A percentile compares a stretch with the other conserved stretches of the same genome.
phyloP scores from a whole-genome alignment of 1,140 invertebrate species.

The Drusus annulatus region DNA sequence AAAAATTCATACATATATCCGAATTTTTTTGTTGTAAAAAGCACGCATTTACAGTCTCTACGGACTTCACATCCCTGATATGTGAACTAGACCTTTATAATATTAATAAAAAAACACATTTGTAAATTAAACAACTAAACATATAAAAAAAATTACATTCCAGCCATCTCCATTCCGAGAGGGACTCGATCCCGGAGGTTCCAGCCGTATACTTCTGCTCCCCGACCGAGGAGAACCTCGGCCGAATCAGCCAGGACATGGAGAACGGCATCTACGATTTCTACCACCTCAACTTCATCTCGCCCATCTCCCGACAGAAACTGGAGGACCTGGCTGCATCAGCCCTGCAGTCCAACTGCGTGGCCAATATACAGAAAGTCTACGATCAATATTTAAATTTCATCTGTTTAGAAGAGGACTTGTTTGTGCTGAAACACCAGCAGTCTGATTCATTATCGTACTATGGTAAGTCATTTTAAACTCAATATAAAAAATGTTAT shows the following conservation, averaged over 20 bases:
- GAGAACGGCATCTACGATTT: conserved; percentile 94
- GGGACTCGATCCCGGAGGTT: conserved; percentile 97
- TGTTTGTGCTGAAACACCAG: conserved; percentile 95
- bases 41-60: too few relatives aligned
- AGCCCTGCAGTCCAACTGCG: conserved; percentile 90
- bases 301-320: conserved; percentile 93
- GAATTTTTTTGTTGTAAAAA: too few relatives aligned
- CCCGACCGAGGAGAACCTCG: conserved; percentile 97
- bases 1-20: too few relatives aligned
- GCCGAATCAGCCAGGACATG: conserved; percentile 93
- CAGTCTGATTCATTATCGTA: conserved; percentile 93
- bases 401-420: conserved; percentile 97
- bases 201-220: conserved; percentile 98
- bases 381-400: conserved; percentile 99
- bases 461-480: conserved; percentile 77
- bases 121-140: too few relatives aligned
- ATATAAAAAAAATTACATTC: conserved; percentile 56
- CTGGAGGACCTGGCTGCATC: conserved; percentile 96
- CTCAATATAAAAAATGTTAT: background rate
- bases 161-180: conserved; percentile 92
- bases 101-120: too few relatives aligned
- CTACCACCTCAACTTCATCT: conserved; percentile 98
- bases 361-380: conserved; percentile 94
- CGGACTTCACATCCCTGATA: too few relatives aligned
- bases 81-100: too few relatives aligned